phyloP scores from a whole-genome alignment of 1,140 invertebrate genomes.

The Oryzaephilus surinamensis region DNA sequence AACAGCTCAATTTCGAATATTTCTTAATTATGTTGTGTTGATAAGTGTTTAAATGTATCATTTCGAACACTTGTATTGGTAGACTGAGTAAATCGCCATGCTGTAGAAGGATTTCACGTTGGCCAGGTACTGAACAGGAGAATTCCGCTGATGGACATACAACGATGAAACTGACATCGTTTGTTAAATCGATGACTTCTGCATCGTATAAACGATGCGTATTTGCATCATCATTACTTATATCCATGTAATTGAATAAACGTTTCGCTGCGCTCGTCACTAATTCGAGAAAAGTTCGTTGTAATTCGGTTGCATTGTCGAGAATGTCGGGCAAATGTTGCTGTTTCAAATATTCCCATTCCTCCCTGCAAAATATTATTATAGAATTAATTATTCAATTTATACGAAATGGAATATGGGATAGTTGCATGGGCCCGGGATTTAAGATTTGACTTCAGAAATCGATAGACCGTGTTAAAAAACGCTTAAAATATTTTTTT shows the following conservation, averaged over 20 bases:
- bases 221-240: constrained; percentile 52
- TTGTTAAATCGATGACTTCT: constrained; percentile 83
- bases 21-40: constrained; percentile 76
- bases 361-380: constrained; percentile 60
- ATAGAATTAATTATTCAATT: too few relatives aligned
- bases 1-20: constrained; percentile 83
- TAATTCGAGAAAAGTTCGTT: constrained; percentile 66
- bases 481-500: too few relatives aligned
- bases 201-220: constrained; percentile 76
- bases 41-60: constrained; percentile 87
- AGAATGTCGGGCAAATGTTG: constrained; percentile 37
- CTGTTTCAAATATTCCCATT: constrained; percentile 73
- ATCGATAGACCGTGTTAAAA: too few relatives aligned
- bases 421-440: too few relatives aligned
- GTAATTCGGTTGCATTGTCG: constrained; percentile 54
- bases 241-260: constrained; percentile 70
- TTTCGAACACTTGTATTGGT: constrained; percentile 83
- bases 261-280: constrained; percentile 58
- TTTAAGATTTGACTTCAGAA: too few relatives aligned
- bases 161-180: constrained; percentile 80
- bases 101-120: constrained; percentile 68
- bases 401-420: too few relatives aligned
- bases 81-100: constrained; percentile 70
- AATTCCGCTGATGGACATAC: constrained; percentile 81
- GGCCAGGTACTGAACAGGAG: constrained; percentile 82